These are phyloP conservation scores for Rhimphoctona megacephalus DNA, from an alignment of 2,888 invertebrate species.

Conservation along the genomic window DNA sequence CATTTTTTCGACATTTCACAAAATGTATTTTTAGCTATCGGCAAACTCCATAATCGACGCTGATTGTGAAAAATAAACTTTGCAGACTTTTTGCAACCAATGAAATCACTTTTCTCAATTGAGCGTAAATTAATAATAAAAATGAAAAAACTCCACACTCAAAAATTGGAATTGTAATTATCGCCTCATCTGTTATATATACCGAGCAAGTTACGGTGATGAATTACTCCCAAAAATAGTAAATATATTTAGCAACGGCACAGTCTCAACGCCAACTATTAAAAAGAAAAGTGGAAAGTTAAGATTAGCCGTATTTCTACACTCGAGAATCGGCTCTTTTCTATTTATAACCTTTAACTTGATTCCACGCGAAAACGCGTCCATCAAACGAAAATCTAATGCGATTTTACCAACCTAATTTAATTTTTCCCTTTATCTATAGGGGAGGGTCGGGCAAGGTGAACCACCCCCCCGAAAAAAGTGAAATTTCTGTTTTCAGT, in stretches of 20 bases:
- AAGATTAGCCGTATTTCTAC: background rate
- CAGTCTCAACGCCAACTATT: background rate
- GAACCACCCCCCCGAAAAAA: too few relatives aligned
- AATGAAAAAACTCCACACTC: constrained; percentile 30
- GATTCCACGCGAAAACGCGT: background rate
- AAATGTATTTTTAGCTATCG: background rate
- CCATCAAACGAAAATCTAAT: background rate
- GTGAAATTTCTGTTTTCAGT: too few relatives aligned
- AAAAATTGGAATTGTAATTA: constrained; percentile 33
- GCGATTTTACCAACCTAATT: background rate
- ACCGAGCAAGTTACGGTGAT: too few relatives aligned
- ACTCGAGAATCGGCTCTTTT: background rate
- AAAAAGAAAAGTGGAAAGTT: background rate
- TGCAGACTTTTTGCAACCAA: background rate
- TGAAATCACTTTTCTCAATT: background rate
- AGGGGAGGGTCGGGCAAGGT: too few relatives aligned
- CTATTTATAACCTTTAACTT: background rate
- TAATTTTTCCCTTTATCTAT: background rate
- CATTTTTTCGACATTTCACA: background rate
- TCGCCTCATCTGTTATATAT: background rate
- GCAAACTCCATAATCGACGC: background rate
- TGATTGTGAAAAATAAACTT: background rate
- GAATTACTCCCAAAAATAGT: background rate
- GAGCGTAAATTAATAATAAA: constrained; percentile 10
- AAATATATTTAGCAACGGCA: background rate